Conservation (phyloP, 2,113 vertebrate genomes). For the Aramus guarauna region DNA sequence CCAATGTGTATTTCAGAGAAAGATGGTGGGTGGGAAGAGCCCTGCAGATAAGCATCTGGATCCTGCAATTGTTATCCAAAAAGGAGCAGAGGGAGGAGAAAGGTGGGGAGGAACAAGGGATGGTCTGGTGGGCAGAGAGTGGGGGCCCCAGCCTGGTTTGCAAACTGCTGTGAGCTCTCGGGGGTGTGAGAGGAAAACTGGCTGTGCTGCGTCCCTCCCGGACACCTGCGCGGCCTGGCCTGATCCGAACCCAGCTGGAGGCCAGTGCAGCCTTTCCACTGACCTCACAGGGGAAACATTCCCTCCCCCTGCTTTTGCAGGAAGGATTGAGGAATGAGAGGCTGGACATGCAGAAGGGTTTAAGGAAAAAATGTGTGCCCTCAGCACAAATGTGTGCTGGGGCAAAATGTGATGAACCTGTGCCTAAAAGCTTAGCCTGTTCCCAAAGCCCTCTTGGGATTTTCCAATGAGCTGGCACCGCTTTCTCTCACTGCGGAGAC, state of each 20-base stretch:
- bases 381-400: too few relatives aligned
- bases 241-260: neutral
- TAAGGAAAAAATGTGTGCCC: neutral
- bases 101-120: neutral
- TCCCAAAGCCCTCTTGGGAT: neutral
- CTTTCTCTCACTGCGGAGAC: neutral
- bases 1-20: neutral
- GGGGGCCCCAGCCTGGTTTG: neutral
- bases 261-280: constrained; percentile 1
- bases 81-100: neutral
- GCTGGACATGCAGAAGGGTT: neutral
- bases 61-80: constrained; percentile 57
- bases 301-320: neutral
- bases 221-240: neutral
- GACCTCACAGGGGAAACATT: constrained; percentile 20
- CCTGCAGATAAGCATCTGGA: constrained; percentile 59
- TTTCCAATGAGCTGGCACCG: rapidly evolving
- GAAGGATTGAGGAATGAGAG: neutral
- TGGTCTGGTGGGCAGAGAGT: neutral
- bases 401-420: rapidly evolving
- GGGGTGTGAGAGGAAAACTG: neutral
- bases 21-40: neutral
- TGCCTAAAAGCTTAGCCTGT: neutral
- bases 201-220: rapidly evolving
- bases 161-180: neutral